A percentile compares a stretch with the other conserved stretches of the same genome.
These are phyloP conservation scores for Hydrozoanthus tunicans DNA, from an alignment of 64 coral and sea anemone genomes.

Conservation along the genomic window DNA sequence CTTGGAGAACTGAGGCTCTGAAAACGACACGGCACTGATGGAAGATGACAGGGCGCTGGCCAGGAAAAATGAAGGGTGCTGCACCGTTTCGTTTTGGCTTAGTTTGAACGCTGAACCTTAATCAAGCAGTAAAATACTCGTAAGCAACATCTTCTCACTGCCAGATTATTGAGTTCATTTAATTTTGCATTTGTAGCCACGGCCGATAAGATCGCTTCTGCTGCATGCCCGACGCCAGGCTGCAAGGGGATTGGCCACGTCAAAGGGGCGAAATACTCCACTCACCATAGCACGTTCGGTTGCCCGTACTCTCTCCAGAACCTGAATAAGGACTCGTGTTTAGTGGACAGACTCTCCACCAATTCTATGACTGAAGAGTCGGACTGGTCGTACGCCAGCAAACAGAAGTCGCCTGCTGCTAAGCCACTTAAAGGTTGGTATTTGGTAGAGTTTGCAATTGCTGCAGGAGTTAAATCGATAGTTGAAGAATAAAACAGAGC, in stretches of 20 bases:
- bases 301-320: conserved; percentile 97
- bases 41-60: no score
- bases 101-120: not conserved
- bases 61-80: no score
- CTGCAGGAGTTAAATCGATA: not conserved
- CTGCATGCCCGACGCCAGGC: conserved; percentile 90
- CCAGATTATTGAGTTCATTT: not conserved
- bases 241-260: conserved; percentile 96
- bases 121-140: not conserved
- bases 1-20: no score
- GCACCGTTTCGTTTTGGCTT: no score
- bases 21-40: no score
- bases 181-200: conserved; percentile 40
- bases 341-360: conserved; percentile 90
- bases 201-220: conserved; percentile 86
- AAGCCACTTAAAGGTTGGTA: conserved; percentile 55
- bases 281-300: conserved; percentile 90
- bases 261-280: conserved; percentile 94
- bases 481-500: not conserved
- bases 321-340: conserved; percentile 94
- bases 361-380: conserved; percentile 99
- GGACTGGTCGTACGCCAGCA: conserved; percentile 94
- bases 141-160: not conserved
- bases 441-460: not conserved
- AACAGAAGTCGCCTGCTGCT: conserved; percentile 68